Percentiles rank a stretch among this genome's conserved stretches.
phyloP scores from a whole-genome alignment of 2,888 invertebrate species.

The Meandrusa payeni region DNA sequence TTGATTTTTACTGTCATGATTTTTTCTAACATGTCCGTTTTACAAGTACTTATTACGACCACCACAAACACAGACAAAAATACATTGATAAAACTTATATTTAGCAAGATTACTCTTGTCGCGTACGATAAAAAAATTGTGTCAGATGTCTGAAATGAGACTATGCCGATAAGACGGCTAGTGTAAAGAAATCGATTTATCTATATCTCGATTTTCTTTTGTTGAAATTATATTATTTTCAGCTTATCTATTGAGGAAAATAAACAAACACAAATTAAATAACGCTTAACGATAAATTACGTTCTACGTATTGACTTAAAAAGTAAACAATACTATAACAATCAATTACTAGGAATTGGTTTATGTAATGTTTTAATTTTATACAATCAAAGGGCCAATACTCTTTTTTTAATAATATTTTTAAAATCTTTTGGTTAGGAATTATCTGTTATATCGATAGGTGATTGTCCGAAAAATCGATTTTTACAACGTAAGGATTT shows the following conservation, averaged over 20 bases:
- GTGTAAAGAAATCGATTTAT: not conserved
- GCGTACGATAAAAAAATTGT: slow-evolving; percentile 20
- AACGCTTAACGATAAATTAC: not conserved
- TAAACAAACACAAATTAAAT: slow-evolving; percentile 13
- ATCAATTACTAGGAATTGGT: not conserved
- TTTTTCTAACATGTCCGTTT: not conserved
- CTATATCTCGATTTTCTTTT: slow-evolving; percentile 5
- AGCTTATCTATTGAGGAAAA: slow-evolving; percentile 6
- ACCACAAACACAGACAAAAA: not conserved
- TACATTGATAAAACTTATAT: not conserved
- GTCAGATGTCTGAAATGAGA: slow-evolving; percentile 22
- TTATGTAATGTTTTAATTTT: no score
- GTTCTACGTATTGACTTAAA: not conserved
- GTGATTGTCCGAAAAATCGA: no score
- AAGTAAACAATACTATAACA: slow-evolving; percentile 1
- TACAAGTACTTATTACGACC: not conserved
- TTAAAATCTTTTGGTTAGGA: no score
- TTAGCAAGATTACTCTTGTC: slow-evolving; percentile 1
- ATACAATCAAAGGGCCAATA: no score
- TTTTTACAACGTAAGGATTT: no score
- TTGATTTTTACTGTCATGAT: slow-evolving; percentile 9
- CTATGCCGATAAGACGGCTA: slow-evolving; percentile 12
- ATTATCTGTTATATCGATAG: no score
- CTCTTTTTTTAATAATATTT: no score
- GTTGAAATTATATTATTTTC: not conserved